Percentiles rank a stretch among this genome's conserved stretches.
Evolutionary conservation across 2,113 vertebrate species (phyloP).

Genomic region (Hepsetus odoe): DNA sequence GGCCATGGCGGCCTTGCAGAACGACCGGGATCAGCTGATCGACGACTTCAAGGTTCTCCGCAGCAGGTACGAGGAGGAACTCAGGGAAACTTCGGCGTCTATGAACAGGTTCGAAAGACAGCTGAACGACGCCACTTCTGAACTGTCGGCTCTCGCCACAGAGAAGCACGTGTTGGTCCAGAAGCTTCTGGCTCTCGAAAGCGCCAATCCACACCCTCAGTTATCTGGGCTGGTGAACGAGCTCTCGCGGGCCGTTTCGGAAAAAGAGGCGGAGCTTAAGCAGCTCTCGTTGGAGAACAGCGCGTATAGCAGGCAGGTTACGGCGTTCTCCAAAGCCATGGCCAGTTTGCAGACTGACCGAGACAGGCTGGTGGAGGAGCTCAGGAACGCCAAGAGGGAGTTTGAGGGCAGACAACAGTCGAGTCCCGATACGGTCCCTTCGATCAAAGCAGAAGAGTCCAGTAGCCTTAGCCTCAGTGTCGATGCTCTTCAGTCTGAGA

Average conservation of each 20-base stretch:
- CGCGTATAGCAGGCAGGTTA: constrained; percentile 72
- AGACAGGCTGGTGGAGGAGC: constrained; percentile 80
- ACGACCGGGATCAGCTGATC: constrained; percentile 82
- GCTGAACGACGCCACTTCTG: constrained; percentile 64
- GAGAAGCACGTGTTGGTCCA: constrained; percentile 67
- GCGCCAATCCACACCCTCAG: constrained; percentile 61
- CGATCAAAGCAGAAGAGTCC: constrained; percentile 55
- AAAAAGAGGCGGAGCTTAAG: constrained; percentile 72
- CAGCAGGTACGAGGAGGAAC: constrained; percentile 74
- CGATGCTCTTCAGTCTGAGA: constrained; percentile 59
- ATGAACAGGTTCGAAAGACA: constrained; percentile 68
- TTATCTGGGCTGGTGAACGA: constrained; percentile 69
- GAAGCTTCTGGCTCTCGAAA: constrained; percentile 63
- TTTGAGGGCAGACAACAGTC: constrained; percentile 67
- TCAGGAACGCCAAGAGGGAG: constrained; percentile 71
- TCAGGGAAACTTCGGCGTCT: constrained; percentile 65
- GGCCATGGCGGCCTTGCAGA: constrained; percentile 83
- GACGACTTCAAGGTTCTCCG: constrained; percentile 80
- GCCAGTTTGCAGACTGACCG: constrained; percentile 86
- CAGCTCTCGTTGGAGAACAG: constrained; percentile 69
- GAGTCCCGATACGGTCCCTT: constrained; percentile 47
- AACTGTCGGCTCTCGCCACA: constrained; percentile 64
- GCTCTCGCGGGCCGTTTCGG: constrained; percentile 68
- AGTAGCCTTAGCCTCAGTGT: constrained; percentile 60
- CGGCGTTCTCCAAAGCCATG: constrained; percentile 86